Conservation (phyloP, 1,140 invertebrate genomes). For the Tetramorium simillimum region DNA sequence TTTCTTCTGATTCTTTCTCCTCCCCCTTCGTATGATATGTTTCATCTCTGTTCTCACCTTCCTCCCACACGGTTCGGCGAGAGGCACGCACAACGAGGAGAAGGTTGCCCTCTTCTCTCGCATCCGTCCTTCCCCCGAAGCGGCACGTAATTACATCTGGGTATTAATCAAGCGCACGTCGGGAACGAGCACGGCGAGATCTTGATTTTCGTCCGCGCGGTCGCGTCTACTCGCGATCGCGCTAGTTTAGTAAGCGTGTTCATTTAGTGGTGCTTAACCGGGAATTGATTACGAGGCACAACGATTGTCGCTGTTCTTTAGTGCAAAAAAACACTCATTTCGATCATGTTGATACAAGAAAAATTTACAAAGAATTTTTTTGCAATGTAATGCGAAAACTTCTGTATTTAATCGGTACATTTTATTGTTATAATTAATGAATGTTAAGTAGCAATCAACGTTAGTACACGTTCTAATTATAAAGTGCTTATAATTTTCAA, state of each 20-base stretch:
- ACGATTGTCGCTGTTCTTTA: not conserved
- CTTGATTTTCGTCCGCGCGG: slow-evolving; percentile 68
- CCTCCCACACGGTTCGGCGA: slow-evolving; percentile 29
- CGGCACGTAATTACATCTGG: slow-evolving; percentile 72
- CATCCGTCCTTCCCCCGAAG: slow-evolving; percentile 51
- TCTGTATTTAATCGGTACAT: not conserved
- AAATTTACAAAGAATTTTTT: not conserved
- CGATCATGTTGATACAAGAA: not conserved
- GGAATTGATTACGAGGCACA: not conserved
- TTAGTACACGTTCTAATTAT: too few species aligned
- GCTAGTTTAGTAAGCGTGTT: slow-evolving; percentile 13
- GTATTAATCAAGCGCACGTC: slow-evolving; percentile 70
- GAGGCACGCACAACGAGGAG: not conserved
- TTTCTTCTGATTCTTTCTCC: not conserved
- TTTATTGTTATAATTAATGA: not conserved
- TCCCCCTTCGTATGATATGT: not conserved
- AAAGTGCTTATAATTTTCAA: too few species aligned
- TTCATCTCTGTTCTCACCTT: slow-evolving; percentile 45
- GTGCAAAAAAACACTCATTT: not conserved
- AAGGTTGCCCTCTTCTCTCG: slow-evolving; percentile 50
- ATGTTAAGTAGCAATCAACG: not conserved
- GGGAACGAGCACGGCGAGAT: slow-evolving; percentile 68
- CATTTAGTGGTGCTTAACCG: slow-evolving; percentile 8
- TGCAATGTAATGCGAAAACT: not conserved
- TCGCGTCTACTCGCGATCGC: not conserved